These are phyloP conservation scores for Caenorhabditis virilis DNA, from an alignment of 2,888 invertebrate genomes.

Conservation along the genomic window DNA sequence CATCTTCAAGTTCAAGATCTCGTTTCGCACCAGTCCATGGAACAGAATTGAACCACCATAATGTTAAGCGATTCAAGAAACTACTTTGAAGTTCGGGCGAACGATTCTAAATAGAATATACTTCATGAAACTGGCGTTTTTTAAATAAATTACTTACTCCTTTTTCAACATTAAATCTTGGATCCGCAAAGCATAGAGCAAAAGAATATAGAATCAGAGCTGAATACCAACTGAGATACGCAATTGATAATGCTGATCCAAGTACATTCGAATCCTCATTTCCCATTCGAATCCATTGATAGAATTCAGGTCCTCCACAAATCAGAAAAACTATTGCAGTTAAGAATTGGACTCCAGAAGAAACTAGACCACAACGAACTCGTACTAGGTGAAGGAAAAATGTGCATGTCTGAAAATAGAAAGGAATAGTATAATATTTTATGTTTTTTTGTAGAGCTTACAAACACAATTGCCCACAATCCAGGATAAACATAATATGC, in stretches of 20 bases:
- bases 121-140: too few relatives aligned
- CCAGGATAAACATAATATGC: slow-evolving; percentile 57
- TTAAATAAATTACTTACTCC: too few relatives aligned
- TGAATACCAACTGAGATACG: slow-evolving; percentile 54
- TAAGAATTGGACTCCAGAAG: slow-evolving; percentile 86
- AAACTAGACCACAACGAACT: slow-evolving; percentile 83
- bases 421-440: too few relatives aligned
- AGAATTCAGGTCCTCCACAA: slow-evolving; percentile 74
- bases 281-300: slow-evolving; percentile 50
- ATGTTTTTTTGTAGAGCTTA: slow-evolving; percentile 39
- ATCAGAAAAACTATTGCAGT: slow-evolving; percentile 84
- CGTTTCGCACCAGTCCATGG: slow-evolving; percentile 54
- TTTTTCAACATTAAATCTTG: slow-evolving; percentile 22
- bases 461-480: slow-evolving; percentile 53
- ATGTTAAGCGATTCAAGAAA: slow-evolving; percentile 55
- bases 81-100: slow-evolving; percentile 57
- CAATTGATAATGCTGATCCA: slow-evolving; percentile 24
- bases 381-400: slow-evolving; percentile 77
- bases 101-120: not conserved
- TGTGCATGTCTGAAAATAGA: slow-evolving; percentile 44
- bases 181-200: slow-evolving; percentile 58
- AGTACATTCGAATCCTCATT: slow-evolving; percentile 15
- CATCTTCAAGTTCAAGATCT: slow-evolving; percentile 55
- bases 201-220: slow-evolving; percentile 45
- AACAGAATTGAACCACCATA: slow-evolving; percentile 63